These are phyloP conservation scores for Sus cebifrons DNA, from an alignment of 2,797 vertebrate species.

Conservation along the genomic window DNA sequence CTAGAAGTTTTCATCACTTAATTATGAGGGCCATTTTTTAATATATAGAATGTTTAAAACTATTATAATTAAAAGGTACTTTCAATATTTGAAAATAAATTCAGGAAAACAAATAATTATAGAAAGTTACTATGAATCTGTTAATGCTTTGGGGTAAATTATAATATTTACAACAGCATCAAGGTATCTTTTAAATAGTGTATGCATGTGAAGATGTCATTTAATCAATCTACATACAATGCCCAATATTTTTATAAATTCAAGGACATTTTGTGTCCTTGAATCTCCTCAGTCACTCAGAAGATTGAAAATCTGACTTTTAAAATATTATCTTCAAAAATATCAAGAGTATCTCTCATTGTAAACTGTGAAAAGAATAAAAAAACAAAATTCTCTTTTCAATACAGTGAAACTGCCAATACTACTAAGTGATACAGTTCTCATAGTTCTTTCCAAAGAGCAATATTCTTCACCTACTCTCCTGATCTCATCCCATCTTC, in stretches of 20 bases:
- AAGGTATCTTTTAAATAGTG: conserved; percentile 23
- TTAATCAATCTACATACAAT: conserved; percentile 60
- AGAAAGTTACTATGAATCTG: conserved; percentile 58
- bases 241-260: conserved; percentile 71
- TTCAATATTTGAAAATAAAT: not conserved
- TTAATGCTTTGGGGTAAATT: conserved; percentile 52
- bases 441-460: conserved; percentile 68
- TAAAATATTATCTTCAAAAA: conserved; percentile 70
- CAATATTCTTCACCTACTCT: conserved; percentile 58
- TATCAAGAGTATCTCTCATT: conserved; percentile 66
- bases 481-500: conserved; percentile 29
- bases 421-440: conserved; percentile 26
- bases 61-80: not conserved
- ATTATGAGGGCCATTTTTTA: not conserved
- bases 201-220: conserved; percentile 1
- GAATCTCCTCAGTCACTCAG: not conserved
- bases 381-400: conserved; percentile 72
- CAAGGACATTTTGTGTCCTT: conserved; percentile 56
- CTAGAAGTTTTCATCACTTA: conserved; percentile 62
- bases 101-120: conserved; percentile 57
- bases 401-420: conserved; percentile 56
- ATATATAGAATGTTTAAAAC: conserved; percentile 29
- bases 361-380: conserved; percentile 72
- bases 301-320: conserved; percentile 67
- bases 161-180: conserved; percentile 44